Evolutionary conservation across 2,797 vertebrate species (phyloP).

Genomic region (Neomorphus geoffroyi): DNA sequence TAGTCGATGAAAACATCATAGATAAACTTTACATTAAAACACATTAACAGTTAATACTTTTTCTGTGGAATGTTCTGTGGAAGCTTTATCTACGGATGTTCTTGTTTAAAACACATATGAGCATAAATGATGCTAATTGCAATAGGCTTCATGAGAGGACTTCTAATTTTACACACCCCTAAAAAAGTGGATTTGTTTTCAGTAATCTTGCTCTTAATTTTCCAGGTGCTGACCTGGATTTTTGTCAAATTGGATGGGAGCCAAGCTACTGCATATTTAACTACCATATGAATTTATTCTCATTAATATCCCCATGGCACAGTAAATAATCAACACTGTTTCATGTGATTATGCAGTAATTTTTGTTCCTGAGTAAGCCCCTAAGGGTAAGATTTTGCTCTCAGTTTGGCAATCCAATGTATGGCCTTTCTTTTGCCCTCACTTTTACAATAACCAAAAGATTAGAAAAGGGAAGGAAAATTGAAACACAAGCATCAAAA

Average conservation of each 20-base stretch:
- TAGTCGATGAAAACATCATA: background rate
- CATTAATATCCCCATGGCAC: constrained; percentile 2
- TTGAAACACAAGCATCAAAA: background rate
- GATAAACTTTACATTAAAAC: background rate
- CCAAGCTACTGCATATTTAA: constrained; percentile 52
- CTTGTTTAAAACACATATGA: background rate
- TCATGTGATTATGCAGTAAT: background rate
- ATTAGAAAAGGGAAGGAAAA: background rate
- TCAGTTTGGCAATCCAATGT: background rate
- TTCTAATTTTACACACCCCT: background rate
- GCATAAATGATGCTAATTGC: background rate
- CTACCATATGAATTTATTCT: constrained; percentile 51
- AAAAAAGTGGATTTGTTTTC: background rate
- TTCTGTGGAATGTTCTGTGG: background rate
- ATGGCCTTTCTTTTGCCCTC: background rate
- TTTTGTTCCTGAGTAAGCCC: background rate
- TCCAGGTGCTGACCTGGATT: constrained; percentile 30
- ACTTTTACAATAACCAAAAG: background rate
- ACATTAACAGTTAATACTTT: background rate
- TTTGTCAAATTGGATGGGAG: constrained; percentile 5
- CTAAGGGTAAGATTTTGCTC: background rate
- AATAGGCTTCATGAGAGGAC: background rate
- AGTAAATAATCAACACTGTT: constrained; percentile 56
- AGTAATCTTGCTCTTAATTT: constrained; percentile 30
- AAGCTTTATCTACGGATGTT: background rate